Evolutionary conservation across 2,888 invertebrate species (phyloP), one percentile per base, ranked within the genome.

Genomic region (Chrysopilus asiliformis): DNA sequence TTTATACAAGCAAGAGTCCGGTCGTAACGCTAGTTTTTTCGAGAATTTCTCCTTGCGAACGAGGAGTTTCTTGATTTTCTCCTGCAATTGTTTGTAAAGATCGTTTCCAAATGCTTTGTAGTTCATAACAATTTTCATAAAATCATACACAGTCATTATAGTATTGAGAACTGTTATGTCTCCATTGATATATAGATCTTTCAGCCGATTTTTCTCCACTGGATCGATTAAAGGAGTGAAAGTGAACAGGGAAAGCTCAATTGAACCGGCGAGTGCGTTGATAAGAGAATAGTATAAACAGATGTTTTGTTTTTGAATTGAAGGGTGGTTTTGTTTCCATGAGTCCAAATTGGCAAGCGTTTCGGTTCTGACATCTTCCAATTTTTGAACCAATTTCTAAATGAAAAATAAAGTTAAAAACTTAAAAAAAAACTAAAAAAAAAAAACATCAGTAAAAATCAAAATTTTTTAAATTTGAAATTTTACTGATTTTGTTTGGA

Each of bases 141-240:
- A 58, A 40, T 72, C 68, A 43, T 76, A 76, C 13, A 70, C 65
- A 8, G 68, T 65, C 7, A 71, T 60, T 31, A 79, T 56, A 8
- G 63, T 64, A 9, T 68, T 63, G 22, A 78, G 68, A 49, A 72
- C 71, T 14, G 59, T 55, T 3, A 83, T 71, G 55, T 87, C 82
- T 48, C 84, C 75, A 16, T 68, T 58, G 10, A 76, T 65, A 46
- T 86, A 82, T 29, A 71, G 58, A 8, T 78, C 68, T 60, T 84
- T 84, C 0, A 89, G 57, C 1, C 72, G 67, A 44, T 77, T 72
- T 58, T 87, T 87, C 39, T 80, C 75, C 0, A 85, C 76, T 1
- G 90, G 89, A 66, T 94, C 94, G 4, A 91, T 78, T 2, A 74
- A 59, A 13, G 78, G 79, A 9, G 79, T 65, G 53, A 74, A 70